phyloP scores from a whole-genome alignment of 1,140 invertebrate species.

The Zaprionus taronus region DNA sequence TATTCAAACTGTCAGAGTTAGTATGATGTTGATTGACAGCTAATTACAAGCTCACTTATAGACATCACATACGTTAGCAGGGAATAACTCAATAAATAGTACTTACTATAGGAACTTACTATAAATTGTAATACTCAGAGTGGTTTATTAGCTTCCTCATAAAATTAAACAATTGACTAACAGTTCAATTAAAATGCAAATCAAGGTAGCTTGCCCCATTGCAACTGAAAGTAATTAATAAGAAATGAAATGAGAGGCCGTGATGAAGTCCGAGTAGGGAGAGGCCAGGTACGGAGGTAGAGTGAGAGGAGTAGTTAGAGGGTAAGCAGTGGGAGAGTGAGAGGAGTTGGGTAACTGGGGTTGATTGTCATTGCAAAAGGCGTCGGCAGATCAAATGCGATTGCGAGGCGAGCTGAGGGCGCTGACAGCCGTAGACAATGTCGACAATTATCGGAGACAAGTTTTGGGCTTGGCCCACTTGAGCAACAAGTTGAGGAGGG shows the following conservation, averaged over 20 bases:
- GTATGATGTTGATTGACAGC: neutral
- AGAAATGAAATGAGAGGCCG: conserved; percentile 3
- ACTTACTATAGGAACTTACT: neutral
- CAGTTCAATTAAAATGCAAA: conserved; percentile 2
- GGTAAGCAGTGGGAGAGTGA: neutral
- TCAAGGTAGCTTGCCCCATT: neutral
- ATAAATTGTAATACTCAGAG: neutral
- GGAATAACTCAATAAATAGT: neutral
- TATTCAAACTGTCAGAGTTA: neutral
- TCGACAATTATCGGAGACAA: conserved; percentile 76
- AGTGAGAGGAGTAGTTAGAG: neutral
- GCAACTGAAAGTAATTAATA: conserved; percentile 25
- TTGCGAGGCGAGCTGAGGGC: conserved; percentile 10
- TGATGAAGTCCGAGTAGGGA: neutral
- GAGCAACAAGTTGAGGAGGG: conserved; percentile 23
- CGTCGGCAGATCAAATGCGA: conserved; percentile 78
- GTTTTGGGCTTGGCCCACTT: conserved; percentile 63
- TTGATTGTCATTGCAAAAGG: conserved; percentile 45
- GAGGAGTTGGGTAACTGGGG: conserved; percentile 17
- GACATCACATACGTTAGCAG: neutral
- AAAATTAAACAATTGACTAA: neutral
- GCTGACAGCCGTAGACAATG: conserved; percentile 66
- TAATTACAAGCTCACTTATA: neutral
- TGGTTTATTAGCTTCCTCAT: neutral
- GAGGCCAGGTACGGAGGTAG: neutral